phyloP scores from a whole-genome alignment of 2,113 vertebrate genomes.

The Macquaria ambigua region DNA sequence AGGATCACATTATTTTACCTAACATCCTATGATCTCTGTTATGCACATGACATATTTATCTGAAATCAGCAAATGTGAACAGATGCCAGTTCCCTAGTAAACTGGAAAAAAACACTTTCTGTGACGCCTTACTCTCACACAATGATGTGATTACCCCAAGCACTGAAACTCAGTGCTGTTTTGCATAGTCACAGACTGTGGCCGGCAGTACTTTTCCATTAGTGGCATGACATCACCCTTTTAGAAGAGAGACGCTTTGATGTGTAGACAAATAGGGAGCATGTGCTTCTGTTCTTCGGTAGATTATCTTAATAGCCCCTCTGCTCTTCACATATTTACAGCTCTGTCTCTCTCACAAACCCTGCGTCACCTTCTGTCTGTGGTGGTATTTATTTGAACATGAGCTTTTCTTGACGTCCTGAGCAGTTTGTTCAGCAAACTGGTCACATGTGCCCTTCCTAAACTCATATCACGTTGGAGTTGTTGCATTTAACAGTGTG shows the following conservation, averaged over 20 bases:
- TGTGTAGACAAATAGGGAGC: slow-evolving; percentile 45
- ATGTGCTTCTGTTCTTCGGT: slow-evolving; percentile 36
- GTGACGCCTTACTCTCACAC: neutral
- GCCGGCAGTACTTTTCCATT: slow-evolving; percentile 67
- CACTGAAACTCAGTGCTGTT: slow-evolving; percentile 39
- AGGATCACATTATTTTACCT: neutral
- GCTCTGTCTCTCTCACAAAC: neutral
- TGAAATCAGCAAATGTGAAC: neutral
- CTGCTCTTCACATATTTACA: neutral
- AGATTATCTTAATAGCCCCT: slow-evolving; percentile 14
- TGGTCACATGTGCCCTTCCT: neutral
- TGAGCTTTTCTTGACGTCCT: neutral
- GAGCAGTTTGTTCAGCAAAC: neutral
- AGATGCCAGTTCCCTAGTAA: no score
- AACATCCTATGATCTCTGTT: neutral
- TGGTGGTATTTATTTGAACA: neutral
- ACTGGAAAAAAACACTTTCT: neutral
- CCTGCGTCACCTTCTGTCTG: neutral
- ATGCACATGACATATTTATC: neutral
- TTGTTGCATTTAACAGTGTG: neutral
- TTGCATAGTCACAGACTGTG: slow-evolving; percentile 63
- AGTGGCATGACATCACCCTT: slow-evolving; percentile 45
- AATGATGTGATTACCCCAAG: neutral
- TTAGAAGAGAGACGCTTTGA: slow-evolving; percentile 20
- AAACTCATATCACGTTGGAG: neutral